Evolutionary conservation across 2,797 vertebrate genomes (phyloP).

Genomic region (Sitta carolinensis): DNA sequence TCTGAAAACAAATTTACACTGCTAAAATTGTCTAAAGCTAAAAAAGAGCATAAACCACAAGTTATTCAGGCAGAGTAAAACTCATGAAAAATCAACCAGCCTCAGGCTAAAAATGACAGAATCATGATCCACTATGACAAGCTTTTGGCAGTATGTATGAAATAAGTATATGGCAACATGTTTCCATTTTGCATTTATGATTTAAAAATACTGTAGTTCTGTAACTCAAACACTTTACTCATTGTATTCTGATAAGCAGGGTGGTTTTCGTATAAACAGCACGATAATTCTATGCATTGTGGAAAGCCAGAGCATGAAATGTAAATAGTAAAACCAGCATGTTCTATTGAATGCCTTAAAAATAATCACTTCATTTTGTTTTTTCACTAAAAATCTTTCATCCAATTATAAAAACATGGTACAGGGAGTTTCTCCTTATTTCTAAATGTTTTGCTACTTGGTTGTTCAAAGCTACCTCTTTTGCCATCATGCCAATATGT

Average conservation of each 20-base stretch:
- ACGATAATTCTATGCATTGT: not conserved
- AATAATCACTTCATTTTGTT: not conserved
- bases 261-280: not conserved
- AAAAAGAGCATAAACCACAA: slow-evolving; percentile 44
- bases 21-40: slow-evolving; percentile 55
- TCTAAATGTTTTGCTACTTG: not conserved
- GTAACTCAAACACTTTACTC: slow-evolving; percentile 22
- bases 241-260: slow-evolving; percentile 26
- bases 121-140: slow-evolving; percentile 41
- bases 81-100: slow-evolving; percentile 46
- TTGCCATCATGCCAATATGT: not conserved
- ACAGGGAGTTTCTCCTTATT: not conserved
- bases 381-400: not conserved
- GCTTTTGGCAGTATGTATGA: slow-evolving; percentile 31
- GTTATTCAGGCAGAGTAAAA: slow-evolving; percentile 22
- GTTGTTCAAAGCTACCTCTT: not conserved
- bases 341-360: not conserved
- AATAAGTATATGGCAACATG: slow-evolving; percentile 10
- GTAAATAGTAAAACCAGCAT: slow-evolving; percentile 6
- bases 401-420: not conserved
- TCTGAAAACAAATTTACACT: slow-evolving; percentile 54
- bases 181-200: slow-evolving; percentile 43
- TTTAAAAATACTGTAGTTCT: slow-evolving; percentile 38
- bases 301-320: slow-evolving; percentile 23
- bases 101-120: slow-evolving; percentile 49